phyloP scores from a whole-genome alignment of 1,140 invertebrate genomes.

The Adoxophyes honmai region DNA sequence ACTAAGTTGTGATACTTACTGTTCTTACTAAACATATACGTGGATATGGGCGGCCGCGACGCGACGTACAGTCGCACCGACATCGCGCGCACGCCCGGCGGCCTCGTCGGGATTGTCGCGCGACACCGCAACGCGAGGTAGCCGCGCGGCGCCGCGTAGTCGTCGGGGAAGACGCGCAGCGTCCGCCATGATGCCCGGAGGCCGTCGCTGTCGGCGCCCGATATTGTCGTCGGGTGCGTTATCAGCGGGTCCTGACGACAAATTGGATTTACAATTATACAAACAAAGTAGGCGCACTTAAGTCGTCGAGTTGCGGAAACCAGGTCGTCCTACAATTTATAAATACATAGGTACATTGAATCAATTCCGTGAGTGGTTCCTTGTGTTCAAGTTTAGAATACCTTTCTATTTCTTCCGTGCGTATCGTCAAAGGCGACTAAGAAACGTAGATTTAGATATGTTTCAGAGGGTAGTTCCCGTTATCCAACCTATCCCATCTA shows the following conservation, averaged over 20 bases:
- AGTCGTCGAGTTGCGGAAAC: no score
- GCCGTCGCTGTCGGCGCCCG: conserved; percentile 59
- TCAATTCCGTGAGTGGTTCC: no score
- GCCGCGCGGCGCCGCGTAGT: conserved; percentile 60
- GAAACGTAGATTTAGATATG: no score
- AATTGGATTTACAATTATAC: no score
- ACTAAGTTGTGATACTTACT: conserved; percentile 42
- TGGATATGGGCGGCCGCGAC: conserved; percentile 61
- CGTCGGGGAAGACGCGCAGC: conserved; percentile 55
- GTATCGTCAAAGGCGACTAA: no score
- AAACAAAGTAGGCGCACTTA: no score
- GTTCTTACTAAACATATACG: conserved; percentile 70
- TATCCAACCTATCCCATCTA: no score
- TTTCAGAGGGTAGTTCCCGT: no score
- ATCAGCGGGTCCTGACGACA: conserved; percentile 64
- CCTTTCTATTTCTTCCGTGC: no score
- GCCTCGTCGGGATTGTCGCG: conserved; percentile 47
- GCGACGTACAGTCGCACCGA: conserved; percentile 63
- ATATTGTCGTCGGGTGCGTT: conserved; percentile 49
- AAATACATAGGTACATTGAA: no score
- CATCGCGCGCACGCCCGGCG: conserved; percentile 54
- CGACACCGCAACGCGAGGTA: conserved; percentile 57
- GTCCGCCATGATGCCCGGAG: conserved; percentile 63
- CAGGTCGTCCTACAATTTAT: no score
- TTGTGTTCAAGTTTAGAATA: no score